Conservation (phyloP, 2,797 vertebrate genomes). For the Sebastes minor region DNA sequence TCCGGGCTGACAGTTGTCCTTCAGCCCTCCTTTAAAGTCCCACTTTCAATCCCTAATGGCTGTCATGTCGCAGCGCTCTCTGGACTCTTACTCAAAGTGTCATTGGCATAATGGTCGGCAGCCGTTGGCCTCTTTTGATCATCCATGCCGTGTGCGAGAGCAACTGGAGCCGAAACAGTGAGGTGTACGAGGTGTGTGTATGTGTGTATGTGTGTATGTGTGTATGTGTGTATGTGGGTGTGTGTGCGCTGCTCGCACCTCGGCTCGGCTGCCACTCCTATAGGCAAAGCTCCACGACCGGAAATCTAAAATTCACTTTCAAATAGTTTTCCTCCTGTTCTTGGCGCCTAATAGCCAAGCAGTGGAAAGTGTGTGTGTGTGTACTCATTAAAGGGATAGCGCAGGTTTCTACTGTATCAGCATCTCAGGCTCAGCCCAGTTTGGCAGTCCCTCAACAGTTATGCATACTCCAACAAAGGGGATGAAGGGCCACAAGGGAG, state of each 20-base stretch:
- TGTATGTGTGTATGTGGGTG: conserved; percentile 1
- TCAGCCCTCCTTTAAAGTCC: conserved; percentile 88
- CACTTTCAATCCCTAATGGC: conserved; percentile 89
- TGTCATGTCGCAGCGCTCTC: conserved; percentile 88
- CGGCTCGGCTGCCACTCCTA: conserved; percentile 75
- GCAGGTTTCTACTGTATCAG: conserved; percentile 83
- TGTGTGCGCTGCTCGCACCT: conserved; percentile 49
- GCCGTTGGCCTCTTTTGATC: conserved; percentile 88
- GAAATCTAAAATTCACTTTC: conserved; percentile 91
- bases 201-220: conserved; percentile 12
- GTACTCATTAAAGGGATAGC: conserved; percentile 82
- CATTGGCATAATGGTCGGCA: conserved; percentile 89
- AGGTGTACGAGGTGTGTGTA: conserved; percentile 67
- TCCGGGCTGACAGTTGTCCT: conserved; percentile 87
- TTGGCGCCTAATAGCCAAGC: conserved; percentile 82
- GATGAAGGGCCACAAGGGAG: conserved; percentile 51
- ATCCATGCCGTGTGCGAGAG: conserved; percentile 82
- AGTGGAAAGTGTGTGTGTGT: conserved; percentile 58
- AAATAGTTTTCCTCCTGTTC: conserved; percentile 83
- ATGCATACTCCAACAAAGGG: conserved; percentile 63
- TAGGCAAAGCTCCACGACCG: conserved; percentile 79
- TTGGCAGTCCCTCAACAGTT: conserved; percentile 70
- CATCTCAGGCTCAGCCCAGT: conserved; percentile 76
- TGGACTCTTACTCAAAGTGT: conserved; percentile 90
- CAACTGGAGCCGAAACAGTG: conserved; percentile 78